Evolutionary conservation across 2,113 vertebrate species (phyloP).

Genomic region (Dissostichus mawsoni): DNA sequence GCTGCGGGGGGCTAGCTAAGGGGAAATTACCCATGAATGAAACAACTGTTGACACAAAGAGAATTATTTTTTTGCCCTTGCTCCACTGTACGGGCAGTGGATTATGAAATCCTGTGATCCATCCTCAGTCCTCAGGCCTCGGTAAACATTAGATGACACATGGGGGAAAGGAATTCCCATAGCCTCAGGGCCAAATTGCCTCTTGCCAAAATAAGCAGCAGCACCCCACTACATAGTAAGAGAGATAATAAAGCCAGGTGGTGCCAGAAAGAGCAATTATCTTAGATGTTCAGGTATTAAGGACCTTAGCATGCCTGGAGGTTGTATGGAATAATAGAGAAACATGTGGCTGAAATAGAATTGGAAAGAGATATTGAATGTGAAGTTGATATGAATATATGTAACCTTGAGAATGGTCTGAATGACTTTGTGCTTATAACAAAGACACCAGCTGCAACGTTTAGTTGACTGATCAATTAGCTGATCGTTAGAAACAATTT

Average conservation of each 20-base stretch:
- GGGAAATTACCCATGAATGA: slow-evolving; percentile 82
- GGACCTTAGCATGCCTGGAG: slow-evolving; percentile 48
- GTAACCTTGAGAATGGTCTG: background rate
- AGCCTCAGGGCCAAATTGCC: slow-evolving; percentile 74
- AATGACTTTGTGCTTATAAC: background rate
- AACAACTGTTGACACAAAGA: slow-evolving; percentile 83
- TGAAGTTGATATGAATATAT: background rate
- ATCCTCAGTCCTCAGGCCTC: slow-evolving; percentile 74
- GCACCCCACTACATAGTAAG: slow-evolving; percentile 52
- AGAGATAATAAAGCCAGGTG: slow-evolving; percentile 71
- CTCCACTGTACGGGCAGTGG: slow-evolving; percentile 69
- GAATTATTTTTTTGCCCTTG: slow-evolving; percentile 76
- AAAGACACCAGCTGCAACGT: background rate
- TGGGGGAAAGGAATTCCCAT: slow-evolving; percentile 82
- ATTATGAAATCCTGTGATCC: slow-evolving; percentile 83
- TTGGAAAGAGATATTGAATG: background rate
- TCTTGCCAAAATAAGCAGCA: slow-evolving; percentile 69
- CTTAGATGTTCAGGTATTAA: slow-evolving; percentile 63
- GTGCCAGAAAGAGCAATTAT: slow-evolving; percentile 63
- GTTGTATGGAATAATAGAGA: slow-evolving; percentile 30
- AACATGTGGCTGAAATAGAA: background rate
- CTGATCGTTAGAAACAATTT: too few species aligned
- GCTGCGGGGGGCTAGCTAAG: slow-evolving; percentile 56
- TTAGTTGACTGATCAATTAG: too few species aligned
- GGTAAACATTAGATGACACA: slow-evolving; percentile 85